phyloP scores from a whole-genome alignment of 2,113 vertebrate species.

The Charadrius vociferus region DNA sequence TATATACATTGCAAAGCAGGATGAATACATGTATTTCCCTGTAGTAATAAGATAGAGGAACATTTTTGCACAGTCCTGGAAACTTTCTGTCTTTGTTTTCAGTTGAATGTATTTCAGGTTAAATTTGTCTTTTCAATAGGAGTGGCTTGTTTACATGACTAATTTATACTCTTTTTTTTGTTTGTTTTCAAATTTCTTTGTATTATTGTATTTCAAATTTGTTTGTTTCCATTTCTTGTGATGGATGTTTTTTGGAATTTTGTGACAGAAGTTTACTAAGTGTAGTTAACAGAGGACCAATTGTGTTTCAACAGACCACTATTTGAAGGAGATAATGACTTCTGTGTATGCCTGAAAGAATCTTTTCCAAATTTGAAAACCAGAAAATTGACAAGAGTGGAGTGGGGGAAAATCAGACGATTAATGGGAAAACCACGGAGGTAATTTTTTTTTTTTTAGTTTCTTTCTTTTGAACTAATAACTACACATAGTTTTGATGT shows the following conservation, averaged over 20 bases:
- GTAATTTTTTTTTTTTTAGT: slow-evolving; percentile 66
- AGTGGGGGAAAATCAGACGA: slow-evolving; percentile 96
- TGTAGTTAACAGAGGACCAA: not conserved
- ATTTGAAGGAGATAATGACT: slow-evolving; percentile 99
- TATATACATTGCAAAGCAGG: not conserved
- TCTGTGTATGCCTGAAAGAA: slow-evolving; percentile 97
- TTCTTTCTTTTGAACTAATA: not conserved
- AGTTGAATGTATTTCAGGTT: not conserved
- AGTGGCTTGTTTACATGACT: not conserved
- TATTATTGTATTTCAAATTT: no score
- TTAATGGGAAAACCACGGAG: slow-evolving; percentile 98
- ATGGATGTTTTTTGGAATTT: not conserved
- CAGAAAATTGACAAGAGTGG: slow-evolving; percentile 94
- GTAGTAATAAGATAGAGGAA: not conserved
- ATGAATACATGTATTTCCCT: not conserved
- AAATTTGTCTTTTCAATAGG: not conserved
- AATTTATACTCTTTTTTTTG: not conserved
- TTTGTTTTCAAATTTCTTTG: not conserved
- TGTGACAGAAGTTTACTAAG: not conserved
- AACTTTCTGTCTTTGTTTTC: not conserved
- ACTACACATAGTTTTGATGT: not conserved
- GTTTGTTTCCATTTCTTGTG: not conserved
- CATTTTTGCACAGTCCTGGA: not conserved
- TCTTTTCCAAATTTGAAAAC: slow-evolving; percentile 98
- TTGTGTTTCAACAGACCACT: slow-evolving; percentile 85